A percentile compares a stretch with the other conserved stretches of the same genome.
phyloP scores from a whole-genome alignment of 2,113 vertebrate species.

The Rhinoderma darwinii region DNA sequence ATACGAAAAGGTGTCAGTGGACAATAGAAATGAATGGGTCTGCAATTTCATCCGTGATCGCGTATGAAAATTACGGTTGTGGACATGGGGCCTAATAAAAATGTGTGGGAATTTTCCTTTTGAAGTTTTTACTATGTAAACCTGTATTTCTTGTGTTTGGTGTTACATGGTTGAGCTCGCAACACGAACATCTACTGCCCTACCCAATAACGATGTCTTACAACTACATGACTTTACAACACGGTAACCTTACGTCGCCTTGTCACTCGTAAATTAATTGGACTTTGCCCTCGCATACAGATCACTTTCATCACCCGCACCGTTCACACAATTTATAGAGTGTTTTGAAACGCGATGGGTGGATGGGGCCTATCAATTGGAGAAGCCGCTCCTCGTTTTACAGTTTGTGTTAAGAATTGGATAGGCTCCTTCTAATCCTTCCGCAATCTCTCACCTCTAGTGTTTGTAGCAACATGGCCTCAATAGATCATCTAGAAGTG shows the following conservation, averaged over 20 bases:
- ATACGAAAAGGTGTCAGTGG: no score
- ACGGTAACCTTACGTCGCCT: neutral
- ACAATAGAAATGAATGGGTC: no score
- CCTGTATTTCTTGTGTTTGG: neutral
- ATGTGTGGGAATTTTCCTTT: neutral
- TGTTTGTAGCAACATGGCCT: neutral
- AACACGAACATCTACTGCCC: neutral
- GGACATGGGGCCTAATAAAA: neutral
- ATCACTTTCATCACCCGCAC: neutral
- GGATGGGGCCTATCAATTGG: no score
- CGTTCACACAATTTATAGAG: neutral
- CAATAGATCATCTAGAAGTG: neutral
- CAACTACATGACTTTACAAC: neutral
- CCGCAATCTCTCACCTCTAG: neutral
- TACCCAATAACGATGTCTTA: neutral
- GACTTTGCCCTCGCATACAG: neutral
- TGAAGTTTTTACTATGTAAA: neutral
- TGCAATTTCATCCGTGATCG: no score
- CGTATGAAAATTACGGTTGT: no score
- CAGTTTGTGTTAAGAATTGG: neutral
- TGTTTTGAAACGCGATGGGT: constrained; percentile 8
- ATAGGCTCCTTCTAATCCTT: neutral
- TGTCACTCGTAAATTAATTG: neutral
- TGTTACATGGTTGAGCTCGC: neutral
- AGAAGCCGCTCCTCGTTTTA: neutral